phyloP scores from a whole-genome alignment of 2,888 invertebrate species.

The Lycophotia porphyrea region DNA sequence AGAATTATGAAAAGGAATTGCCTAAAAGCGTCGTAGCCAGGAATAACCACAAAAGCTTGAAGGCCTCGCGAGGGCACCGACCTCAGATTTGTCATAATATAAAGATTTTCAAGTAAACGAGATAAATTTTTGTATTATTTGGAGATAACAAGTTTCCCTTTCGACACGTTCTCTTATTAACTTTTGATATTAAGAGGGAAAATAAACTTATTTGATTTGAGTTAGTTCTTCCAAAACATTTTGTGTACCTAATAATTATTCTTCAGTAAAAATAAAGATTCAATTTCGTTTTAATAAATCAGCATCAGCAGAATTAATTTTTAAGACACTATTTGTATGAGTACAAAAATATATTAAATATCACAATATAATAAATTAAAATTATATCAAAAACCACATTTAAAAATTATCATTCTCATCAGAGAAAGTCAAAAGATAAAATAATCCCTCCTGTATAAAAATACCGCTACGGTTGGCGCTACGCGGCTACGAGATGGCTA shows the following conservation, averaged over 20 bases:
- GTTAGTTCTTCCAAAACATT: not conserved
- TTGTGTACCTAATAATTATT: not conserved
- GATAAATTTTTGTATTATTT: conserved; percentile 52
- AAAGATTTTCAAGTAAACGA: conserved; percentile 43
- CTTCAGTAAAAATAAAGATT: not conserved
- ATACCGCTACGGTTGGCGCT: conserved; percentile 47
- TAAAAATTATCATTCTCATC: not conserved
- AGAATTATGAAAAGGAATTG: conserved; percentile 20
- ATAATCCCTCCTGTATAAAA: conserved; percentile 12
- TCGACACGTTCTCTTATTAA: conserved; percentile 39
- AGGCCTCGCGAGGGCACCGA: conserved; percentile 38
- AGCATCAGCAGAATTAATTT: not conserved
- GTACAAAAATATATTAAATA: not conserved
- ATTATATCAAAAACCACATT: not conserved
- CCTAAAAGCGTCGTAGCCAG: conserved; percentile 18
- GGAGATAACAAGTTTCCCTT: conserved; percentile 30
- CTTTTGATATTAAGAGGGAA: conserved; percentile 5
- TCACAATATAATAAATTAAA: not conserved
- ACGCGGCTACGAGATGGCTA: conserved; percentile 52
- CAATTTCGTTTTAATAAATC: not conserved
- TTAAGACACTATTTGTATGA: not conserved
- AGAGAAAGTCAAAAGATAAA: not conserved
- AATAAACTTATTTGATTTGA: conserved; percentile 12
- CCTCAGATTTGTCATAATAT: conserved; percentile 51
- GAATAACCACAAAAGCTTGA: conserved; percentile 47